phyloP scores from a whole-genome alignment of 2,113 vertebrate species.

The Rattus rattus region DNA sequence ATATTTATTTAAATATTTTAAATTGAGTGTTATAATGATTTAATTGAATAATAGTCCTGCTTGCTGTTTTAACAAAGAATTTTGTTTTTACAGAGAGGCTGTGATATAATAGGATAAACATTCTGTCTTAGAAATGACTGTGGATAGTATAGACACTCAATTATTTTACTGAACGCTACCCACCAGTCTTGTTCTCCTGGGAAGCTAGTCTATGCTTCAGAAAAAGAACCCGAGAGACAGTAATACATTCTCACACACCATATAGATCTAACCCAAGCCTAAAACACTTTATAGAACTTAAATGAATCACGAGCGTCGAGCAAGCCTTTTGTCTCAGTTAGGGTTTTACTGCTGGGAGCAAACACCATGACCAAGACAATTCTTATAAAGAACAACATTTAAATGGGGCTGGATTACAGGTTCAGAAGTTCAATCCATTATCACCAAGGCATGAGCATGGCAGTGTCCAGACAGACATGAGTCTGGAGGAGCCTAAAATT shows the following conservation, averaged over 20 bases:
- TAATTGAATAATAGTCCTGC: conserved; percentile 21
- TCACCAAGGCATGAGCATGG: too few relatives aligned
- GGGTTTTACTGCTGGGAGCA: too few relatives aligned
- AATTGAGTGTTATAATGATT: conserved; percentile 43
- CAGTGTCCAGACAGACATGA: too few relatives aligned
- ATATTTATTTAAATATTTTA: conserved; percentile 62
- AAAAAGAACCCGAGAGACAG: background rate
- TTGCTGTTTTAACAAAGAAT: conserved; percentile 41
- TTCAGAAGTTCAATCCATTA: too few relatives aligned
- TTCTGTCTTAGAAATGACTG: background rate
- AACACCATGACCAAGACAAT: too few relatives aligned
- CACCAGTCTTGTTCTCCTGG: background rate
- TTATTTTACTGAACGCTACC: background rate
- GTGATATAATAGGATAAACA: background rate
- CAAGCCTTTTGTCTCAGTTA: background rate
- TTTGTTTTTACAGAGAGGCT: conserved; percentile 17
- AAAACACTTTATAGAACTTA: background rate
- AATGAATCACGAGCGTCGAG: background rate
- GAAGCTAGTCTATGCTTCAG: background rate
- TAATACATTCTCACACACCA: background rate
- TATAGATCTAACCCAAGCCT: background rate
- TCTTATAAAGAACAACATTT: too few relatives aligned
- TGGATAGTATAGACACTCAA: background rate
- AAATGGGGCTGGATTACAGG: too few relatives aligned
- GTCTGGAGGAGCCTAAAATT: too few relatives aligned